Conservation (phyloP, 2,113 vertebrate species). For the Speoplatyrhinus poulsoni region DNA sequence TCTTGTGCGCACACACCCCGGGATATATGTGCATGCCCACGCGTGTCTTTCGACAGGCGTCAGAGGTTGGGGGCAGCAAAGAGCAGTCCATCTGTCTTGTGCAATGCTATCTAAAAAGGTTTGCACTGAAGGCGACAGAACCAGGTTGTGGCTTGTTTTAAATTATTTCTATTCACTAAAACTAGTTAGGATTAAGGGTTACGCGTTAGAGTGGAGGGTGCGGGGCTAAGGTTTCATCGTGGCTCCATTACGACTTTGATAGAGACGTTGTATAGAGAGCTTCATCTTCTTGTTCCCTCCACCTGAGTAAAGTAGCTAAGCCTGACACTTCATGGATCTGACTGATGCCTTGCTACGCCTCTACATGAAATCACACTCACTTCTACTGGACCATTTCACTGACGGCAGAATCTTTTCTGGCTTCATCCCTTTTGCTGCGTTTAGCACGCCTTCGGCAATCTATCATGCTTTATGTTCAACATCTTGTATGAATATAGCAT, state of each 20-base stretch:
- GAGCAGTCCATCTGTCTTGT: no score
- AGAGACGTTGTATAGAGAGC: no score
- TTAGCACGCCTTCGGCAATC: neutral
- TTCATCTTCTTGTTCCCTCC: neutral
- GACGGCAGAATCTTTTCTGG: slow-evolving; percentile 7
- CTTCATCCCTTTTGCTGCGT: slow-evolving; percentile 1
- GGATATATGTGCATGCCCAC: neutral
- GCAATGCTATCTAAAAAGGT: no score
- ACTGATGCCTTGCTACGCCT: slow-evolving; percentile 38
- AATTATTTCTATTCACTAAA: no score
- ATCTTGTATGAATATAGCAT: slow-evolving; percentile 1
- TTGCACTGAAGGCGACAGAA: no score
- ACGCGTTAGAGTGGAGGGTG: no score
- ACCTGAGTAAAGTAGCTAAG: slow-evolving; percentile 19
- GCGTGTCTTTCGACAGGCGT: no score
- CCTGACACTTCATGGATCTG: slow-evolving; percentile 40
- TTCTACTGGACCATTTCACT: slow-evolving; percentile 10
- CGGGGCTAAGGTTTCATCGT: no score
- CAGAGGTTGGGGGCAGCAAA: no score
- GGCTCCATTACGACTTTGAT: no score
- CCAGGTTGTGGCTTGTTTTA: no score
- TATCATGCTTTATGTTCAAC: slow-evolving; percentile 2
- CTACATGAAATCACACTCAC: slow-evolving; percentile 9
- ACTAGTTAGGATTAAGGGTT: no score
- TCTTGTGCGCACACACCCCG: neutral